A percentile compares a stretch with the other conserved stretches of the same genome.
Conservation (phyloP, 2,797 vertebrate genomes). For the Erpetoichthys calabaricus region DNA sequence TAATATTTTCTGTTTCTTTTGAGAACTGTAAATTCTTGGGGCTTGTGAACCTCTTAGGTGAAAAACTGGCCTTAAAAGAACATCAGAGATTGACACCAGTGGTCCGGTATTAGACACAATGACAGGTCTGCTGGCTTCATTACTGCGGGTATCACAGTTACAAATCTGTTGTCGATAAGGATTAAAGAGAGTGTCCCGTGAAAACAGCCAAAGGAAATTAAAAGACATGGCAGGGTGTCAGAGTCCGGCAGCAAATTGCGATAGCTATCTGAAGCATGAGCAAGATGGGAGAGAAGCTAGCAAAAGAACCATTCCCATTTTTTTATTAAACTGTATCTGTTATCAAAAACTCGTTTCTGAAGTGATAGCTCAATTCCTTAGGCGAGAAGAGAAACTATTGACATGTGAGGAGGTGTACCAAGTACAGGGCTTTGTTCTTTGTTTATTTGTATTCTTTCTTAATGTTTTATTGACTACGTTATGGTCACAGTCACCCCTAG, state of each 20-base stretch:
- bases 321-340: slow-evolving; percentile 3
- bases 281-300: neutral
- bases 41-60: too few species aligned
- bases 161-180: slow-evolving; percentile 5
- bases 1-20: too few species aligned
- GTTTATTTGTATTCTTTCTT: too few species aligned
- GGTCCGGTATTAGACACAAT: neutral
- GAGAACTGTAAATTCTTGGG: too few species aligned
- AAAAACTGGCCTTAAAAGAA: neutral
- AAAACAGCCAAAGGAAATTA: slow-evolving; percentile 3
- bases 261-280: neutral
- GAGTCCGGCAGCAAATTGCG: neutral
- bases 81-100: neutral
- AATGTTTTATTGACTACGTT: too few species aligned
- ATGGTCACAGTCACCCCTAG: too few species aligned
- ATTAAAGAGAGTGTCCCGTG: neutral
- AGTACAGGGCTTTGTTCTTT: too few species aligned
- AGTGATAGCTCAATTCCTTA: too few species aligned
- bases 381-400: too few species aligned
- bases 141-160: slow-evolving; percentile 3
- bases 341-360: neutral
- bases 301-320: neutral
- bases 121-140: slow-evolving; percentile 1
- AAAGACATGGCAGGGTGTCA: neutral
- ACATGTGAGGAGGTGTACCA: too few species aligned